phyloP scores from a whole-genome alignment of 2,888 invertebrate species.

The Xanthia togata region DNA sequence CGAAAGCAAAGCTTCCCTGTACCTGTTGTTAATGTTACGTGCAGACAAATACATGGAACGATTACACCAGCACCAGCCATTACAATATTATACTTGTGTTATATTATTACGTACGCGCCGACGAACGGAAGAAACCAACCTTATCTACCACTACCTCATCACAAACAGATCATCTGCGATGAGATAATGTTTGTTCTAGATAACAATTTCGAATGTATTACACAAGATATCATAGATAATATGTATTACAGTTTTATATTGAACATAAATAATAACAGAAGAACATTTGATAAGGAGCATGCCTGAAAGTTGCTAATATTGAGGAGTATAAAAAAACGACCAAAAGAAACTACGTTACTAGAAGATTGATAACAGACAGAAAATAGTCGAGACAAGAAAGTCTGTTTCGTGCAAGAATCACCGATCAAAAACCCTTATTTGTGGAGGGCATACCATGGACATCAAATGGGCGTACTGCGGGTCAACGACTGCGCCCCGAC shows the following conservation, averaged over 20 bases:
- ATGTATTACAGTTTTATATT: background rate
- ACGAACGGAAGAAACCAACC: slow-evolving; percentile 72
- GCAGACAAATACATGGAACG: slow-evolving; percentile 30
- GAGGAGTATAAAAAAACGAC: background rate
- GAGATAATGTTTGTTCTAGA: slow-evolving; percentile 82
- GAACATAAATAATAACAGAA: background rate
- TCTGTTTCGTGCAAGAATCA: slow-evolving; percentile 32
- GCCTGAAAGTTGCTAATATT: background rate
- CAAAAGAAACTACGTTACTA: background rate
- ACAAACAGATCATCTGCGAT: slow-evolving; percentile 77
- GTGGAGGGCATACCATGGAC: slow-evolving; percentile 71
- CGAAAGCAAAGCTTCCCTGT: slow-evolving; percentile 48
- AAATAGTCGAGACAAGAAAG: slow-evolving; percentile 23
- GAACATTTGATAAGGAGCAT: background rate
- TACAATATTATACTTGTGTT: slow-evolving; percentile 10
- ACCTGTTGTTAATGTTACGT: slow-evolving; percentile 33
- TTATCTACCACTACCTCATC: slow-evolving; percentile 76
- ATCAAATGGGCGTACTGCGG: slow-evolving; percentile 73
- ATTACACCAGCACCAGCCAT: slow-evolving; percentile 16
- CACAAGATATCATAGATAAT: slow-evolving; percentile 22
- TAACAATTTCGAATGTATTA: slow-evolving; percentile 69
- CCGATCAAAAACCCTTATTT: slow-evolving; percentile 64
- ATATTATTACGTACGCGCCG: slow-evolving; percentile 22
- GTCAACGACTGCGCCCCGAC: slow-evolving; percentile 84
- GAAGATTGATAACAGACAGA: background rate